Percentiles rank a stretch among this genome's conserved stretches.
phyloP scores from a whole-genome alignment of 2,113 vertebrate genomes.

The Laticauda colubrina region DNA sequence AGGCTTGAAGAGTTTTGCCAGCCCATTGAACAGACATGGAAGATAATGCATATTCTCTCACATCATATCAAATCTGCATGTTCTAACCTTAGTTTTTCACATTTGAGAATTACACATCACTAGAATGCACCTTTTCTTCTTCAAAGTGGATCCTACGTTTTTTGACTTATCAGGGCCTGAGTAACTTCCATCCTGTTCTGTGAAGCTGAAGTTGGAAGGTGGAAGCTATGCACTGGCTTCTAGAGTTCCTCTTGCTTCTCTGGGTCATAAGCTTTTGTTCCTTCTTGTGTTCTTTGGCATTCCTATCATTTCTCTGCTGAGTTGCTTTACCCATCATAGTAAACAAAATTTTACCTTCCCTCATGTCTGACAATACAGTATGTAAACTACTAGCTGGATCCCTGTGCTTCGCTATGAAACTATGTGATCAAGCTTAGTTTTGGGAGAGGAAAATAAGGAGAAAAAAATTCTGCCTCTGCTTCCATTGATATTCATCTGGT shows the following conservation, averaged over 20 bases:
- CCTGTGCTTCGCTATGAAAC: no score
- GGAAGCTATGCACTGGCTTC: not conserved
- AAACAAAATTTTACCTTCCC: not conserved
- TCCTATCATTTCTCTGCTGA: not conserved
- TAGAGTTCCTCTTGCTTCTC: not conserved
- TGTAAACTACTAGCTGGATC: not conserved
- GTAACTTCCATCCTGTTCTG: not conserved
- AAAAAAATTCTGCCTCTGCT: no score
- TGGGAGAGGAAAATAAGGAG: no score
- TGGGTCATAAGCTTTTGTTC: not conserved
- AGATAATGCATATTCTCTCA: not conserved
- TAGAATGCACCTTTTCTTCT: not conserved
- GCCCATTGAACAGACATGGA: not conserved
- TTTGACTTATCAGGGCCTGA: not conserved
- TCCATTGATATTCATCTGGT: no score
- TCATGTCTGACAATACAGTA: not conserved
- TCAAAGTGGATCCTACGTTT: not conserved
- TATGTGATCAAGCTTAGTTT: no score
- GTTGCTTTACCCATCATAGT: not conserved
- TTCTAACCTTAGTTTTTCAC: not conserved
- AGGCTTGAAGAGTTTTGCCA: not conserved
- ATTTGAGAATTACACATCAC: not conserved
- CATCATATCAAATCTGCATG: not conserved
- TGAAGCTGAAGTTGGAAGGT: not conserved
- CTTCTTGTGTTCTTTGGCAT: not conserved